phyloP scores from a whole-genome alignment of 92 coral and sea anemone genomes.

The Phenganax stokvisi region DNA sequence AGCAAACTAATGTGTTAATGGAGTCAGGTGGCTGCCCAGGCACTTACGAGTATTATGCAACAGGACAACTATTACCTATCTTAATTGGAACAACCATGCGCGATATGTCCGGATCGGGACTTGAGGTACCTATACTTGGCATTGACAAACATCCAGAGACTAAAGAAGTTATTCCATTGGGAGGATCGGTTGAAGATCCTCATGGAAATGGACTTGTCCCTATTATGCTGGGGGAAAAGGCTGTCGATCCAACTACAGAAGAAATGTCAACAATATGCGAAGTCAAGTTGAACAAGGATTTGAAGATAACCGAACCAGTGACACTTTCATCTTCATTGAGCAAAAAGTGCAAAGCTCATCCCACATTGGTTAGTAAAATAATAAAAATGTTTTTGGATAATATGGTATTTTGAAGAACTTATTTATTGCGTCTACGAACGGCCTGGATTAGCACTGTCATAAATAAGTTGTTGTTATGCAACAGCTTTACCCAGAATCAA shows the following conservation, averaged over 20 bases:
- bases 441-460: no score
- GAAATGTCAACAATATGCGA: slow-evolving; percentile 84
- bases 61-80: slow-evolving; percentile 90
- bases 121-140: slow-evolving; percentile 87
- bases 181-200: slow-evolving; percentile 97
- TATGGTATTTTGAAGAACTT: no score
- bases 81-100: slow-evolving; percentile 86
- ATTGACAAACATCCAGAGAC: slow-evolving; percentile 83
- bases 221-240: slow-evolving; percentile 95
- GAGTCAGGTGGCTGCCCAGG: slow-evolving; percentile 98
- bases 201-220: slow-evolving; percentile 95
- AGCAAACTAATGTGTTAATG: slow-evolving; percentile 67
- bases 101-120: slow-evolving; percentile 71
- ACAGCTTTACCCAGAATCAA: no score
- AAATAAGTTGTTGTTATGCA: no score
- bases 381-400: not conserved
- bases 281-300: slow-evolving; percentile 81
- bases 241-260: slow-evolving; percentile 88
- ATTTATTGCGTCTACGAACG: no score
- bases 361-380: slow-evolving; percentile 61
- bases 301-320: slow-evolving; percentile 79
- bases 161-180: slow-evolving; percentile 79
- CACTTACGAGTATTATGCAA: slow-evolving; percentile 94
- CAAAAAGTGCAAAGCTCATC: slow-evolving; percentile 81
- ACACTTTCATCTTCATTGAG: slow-evolving; percentile 83